These are phyloP conservation scores for Epinephelus awoara DNA, from an alignment of 2,797 vertebrate genomes.

Conservation along the genomic window DNA sequence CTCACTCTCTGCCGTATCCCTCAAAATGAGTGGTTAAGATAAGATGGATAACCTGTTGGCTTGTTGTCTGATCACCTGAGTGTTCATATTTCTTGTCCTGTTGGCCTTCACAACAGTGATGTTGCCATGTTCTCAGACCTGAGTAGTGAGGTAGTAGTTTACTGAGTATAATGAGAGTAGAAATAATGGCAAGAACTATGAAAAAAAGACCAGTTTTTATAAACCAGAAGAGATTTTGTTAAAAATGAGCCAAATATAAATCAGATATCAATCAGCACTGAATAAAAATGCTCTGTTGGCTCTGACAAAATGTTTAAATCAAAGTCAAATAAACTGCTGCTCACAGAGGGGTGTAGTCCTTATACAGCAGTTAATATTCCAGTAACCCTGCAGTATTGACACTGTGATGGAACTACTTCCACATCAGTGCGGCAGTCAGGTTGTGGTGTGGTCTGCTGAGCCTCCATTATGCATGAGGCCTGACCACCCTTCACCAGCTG, in stretches of 20 bases:
- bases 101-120: neutral
- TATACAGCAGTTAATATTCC: slow-evolving; percentile 66
- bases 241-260: neutral
- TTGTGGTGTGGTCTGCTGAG: slow-evolving; percentile 70
- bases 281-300: neutral
- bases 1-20: neutral
- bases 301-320: neutral
- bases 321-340: slow-evolving; percentile 3
- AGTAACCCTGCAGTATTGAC: slow-evolving; percentile 64
- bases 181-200: neutral
- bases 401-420: slow-evolving; percentile 72
- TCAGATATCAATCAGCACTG: neutral
- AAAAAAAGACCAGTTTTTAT: slow-evolving; percentile 7
- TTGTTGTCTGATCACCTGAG: slow-evolving; percentile 1
- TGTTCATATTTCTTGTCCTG: neutral
- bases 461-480: slow-evolving; percentile 84
- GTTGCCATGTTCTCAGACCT: neutral
- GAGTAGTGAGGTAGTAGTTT: neutral
- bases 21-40: neutral
- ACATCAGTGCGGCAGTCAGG: slow-evolving; percentile 75
- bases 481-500: slow-evolving; percentile 86
- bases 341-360: neutral
- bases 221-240: slow-evolving; percentile 4
- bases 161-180: neutral
- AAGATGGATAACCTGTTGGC: neutral